phyloP scores from a whole-genome alignment of 2,113 vertebrate genomes.

The Leucopsar rothschildi region DNA sequence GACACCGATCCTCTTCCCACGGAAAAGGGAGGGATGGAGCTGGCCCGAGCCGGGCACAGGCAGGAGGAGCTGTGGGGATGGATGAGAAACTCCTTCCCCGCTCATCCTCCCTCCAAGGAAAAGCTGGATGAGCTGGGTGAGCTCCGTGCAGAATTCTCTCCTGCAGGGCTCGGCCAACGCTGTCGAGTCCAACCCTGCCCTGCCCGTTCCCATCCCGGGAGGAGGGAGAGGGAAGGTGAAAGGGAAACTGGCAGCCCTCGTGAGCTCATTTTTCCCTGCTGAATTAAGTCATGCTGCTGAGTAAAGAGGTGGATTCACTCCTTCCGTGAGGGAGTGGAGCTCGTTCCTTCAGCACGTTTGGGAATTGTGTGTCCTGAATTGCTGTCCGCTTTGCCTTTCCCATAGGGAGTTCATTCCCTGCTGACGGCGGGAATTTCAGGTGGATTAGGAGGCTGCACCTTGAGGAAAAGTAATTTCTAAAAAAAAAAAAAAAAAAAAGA shows the following conservation, averaged over 20 bases:
- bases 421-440: background rate
- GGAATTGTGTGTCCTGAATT: background rate
- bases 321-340: background rate
- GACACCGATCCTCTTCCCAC: background rate
- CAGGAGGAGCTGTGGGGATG: background rate
- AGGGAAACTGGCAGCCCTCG: background rate
- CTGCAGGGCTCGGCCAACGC: background rate
- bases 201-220: background rate
- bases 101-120: background rate
- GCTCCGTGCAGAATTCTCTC: background rate
- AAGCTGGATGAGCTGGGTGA: background rate
- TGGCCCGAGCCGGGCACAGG: background rate
- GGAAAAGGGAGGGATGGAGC: background rate
- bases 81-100: background rate
- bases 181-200: background rate
- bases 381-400: background rate
- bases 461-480: background rate
- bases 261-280: background rate
- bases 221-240: background rate
- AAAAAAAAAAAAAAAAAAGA: too few relatives aligned
- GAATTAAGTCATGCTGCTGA: background rate
- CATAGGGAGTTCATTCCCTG: background rate
- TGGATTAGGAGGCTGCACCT: background rate
- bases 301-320: background rate
- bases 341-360: background rate